Evolutionary conservation across 2,113 vertebrate species (phyloP).

Genomic region (Origma solitaria): DNA sequence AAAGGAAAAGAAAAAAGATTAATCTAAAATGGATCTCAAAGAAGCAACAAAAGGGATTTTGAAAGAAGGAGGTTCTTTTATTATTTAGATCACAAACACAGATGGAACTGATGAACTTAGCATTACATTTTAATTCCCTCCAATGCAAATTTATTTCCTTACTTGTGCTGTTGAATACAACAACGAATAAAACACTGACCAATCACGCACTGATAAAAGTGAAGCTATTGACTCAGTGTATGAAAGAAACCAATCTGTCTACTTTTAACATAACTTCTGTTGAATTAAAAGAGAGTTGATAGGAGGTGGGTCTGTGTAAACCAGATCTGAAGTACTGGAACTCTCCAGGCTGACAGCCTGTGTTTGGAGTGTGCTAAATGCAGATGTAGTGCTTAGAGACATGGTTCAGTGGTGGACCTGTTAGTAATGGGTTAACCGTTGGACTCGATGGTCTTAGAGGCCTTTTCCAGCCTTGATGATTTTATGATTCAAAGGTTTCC

Average conservation of each 20-base stretch:
- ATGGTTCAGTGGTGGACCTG: not conserved
- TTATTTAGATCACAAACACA: slow-evolving; percentile 69
- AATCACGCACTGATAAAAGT: not conserved
- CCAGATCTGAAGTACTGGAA: not conserved
- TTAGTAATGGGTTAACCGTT: not conserved
- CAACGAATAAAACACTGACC: slow-evolving; percentile 27
- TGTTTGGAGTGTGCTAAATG: not conserved
- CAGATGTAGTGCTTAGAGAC: not conserved
- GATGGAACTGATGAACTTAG: slow-evolving; percentile 58
- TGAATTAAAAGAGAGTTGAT: not conserved
- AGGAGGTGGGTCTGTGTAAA: not conserved
- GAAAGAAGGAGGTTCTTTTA: slow-evolving; percentile 63
- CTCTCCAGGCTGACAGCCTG: not conserved
- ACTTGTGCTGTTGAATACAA: not conserved
- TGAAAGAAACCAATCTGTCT: not conserved
- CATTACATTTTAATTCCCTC: slow-evolving; percentile 66
- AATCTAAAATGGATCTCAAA: slow-evolving; percentile 89
- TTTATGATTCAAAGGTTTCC: not conserved
- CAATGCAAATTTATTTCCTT: slow-evolving; percentile 57
- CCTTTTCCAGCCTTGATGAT: not conserved
- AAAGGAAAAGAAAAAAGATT: slow-evolving; percentile 83
- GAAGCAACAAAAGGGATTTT: slow-evolving; percentile 79
- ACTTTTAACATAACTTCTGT: not conserved
- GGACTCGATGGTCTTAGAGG: not conserved
- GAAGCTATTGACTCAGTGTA: not conserved